Evolutionary conservation across 2,113 vertebrate species (phyloP), one percentile per base, ranked within the genome.

Genomic region (Hemicordylus capensis): DNA sequence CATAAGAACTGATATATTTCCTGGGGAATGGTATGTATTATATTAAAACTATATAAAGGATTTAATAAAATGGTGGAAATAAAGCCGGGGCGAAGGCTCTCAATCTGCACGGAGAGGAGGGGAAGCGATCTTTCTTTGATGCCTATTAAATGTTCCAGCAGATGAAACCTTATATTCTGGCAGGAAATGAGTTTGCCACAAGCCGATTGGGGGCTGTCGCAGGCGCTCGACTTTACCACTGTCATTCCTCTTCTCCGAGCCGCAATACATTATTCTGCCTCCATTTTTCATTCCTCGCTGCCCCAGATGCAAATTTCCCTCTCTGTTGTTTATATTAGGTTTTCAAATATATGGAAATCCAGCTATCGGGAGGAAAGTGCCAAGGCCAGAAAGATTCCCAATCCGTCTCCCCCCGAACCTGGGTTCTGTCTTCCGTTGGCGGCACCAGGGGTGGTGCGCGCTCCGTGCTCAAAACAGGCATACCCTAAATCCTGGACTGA

Each of bases 301-400:
- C 96, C 96, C 93, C 69, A 95, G 91, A 97, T 97, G 97, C 96
- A 97, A 97, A 97, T 97, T 95, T 94, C 83, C 87, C 59, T 89
- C 96, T 96, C 96, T 95, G 95, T 96, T 97, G 96, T 96, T 97
- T 97, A 96, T 96, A 96, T 97, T 97, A 97, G 97, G 95, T 97
- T 97, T 97, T 97, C 96, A 97, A 97, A 97, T 97, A 96, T 97
- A 96, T 97, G 96, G 95, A 96, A 97, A 97, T 96, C 97, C 95
- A 93, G 94, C 95, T 95, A 95, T 96, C 96, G 94, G 93, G 95
- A 96, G 95, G 95, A 96, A 96, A 96, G 96, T 96, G 97, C 97
- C 96, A 97, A 94, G 96, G 95, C 96, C 95, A 87, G 87, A 84
- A 94, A 95, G 85, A 83, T 90, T 92, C 93, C 92, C 90, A 88